Conservation (phyloP, 2,797 vertebrate species). For the Triplophysa bombifrons region DNA sequence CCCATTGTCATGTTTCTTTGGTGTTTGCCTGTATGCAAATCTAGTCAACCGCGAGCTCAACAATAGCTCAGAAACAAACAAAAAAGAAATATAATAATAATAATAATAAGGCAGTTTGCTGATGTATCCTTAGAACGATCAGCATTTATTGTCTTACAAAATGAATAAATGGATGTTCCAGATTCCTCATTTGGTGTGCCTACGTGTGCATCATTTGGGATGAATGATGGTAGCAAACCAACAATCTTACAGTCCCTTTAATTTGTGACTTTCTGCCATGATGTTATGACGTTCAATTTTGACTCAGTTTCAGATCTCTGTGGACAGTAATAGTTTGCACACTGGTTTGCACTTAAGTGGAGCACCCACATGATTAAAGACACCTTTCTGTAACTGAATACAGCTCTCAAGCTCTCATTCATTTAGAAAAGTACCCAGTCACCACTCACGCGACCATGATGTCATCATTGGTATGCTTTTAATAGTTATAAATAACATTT, state of each 20-base stretch:
- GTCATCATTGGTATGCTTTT: neutral
- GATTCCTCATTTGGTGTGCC: neutral
- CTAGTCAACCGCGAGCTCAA: neutral
- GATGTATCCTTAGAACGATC: neutral
- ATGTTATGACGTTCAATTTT: slow-evolving; percentile 21
- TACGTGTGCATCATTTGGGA: neutral
- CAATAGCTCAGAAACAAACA: neutral
- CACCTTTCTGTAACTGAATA: slow-evolving; percentile 21
- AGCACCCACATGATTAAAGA: slow-evolving; percentile 32
- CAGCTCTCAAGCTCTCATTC: neutral
- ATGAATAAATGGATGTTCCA: neutral
- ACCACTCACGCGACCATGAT: neutral
- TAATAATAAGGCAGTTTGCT: no score
- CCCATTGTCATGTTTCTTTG: neutral
- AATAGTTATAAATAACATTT: neutral
- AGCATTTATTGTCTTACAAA: slow-evolving; percentile 10
- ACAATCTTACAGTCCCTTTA: slow-evolving; percentile 14
- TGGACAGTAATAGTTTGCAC: slow-evolving; percentile 1
- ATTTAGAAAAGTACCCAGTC: slow-evolving; percentile 16
- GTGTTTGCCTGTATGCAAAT: slow-evolving; percentile 34
- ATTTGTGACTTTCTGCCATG: slow-evolving; percentile 28
- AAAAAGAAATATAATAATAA: neutral
- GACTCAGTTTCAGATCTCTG: neutral
- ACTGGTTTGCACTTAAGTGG: slow-evolving; percentile 31
- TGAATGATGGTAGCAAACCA: slow-evolving; percentile 14